Percentiles rank a stretch among this genome's conserved stretches.
phyloP scores from a whole-genome alignment of 2,888 invertebrate species.

The Silvanus unidentatus region DNA sequence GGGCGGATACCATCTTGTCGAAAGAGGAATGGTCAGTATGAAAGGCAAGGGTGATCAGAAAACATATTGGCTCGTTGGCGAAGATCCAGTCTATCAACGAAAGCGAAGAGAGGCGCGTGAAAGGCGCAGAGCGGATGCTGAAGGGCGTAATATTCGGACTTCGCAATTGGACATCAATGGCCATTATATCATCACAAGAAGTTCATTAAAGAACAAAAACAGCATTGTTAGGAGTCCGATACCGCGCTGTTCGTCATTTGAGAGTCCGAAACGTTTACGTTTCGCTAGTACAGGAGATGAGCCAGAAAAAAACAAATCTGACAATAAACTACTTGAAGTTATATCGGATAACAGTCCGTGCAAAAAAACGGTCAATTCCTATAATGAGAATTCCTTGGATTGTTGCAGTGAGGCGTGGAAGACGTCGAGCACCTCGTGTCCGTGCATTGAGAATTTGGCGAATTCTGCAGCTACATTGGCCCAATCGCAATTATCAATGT shows the following conservation, averaged over 20 bases:
- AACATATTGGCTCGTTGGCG: slow-evolving; percentile 79
- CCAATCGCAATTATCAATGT: slow-evolving; percentile 38
- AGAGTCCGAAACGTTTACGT: slow-evolving; percentile 76
- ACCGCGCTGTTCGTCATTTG: slow-evolving; percentile 70
- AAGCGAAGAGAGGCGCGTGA: slow-evolving; percentile 52
- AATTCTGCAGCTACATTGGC: slow-evolving; percentile 40
- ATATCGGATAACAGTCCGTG: slow-evolving; percentile 55
- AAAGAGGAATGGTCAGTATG: slow-evolving; percentile 72
- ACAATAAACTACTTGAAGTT: slow-evolving; percentile 49
- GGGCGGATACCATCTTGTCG: slow-evolving; percentile 69
- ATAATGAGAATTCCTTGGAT: slow-evolving; percentile 50
- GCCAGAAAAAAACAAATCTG: slow-evolving; percentile 39
- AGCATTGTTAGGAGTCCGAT: slow-evolving; percentile 51
- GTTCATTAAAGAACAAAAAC: slow-evolving; percentile 65
- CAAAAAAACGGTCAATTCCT: slow-evolving; percentile 48
- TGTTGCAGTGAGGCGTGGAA: slow-evolving; percentile 45
- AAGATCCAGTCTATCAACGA: slow-evolving; percentile 58
- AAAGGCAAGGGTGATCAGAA: slow-evolving; percentile 79
- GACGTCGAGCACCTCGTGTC: slow-evolving; percentile 62
- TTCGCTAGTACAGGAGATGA: slow-evolving; percentile 50
- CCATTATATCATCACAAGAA: slow-evolving; percentile 48
- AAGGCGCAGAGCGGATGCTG: slow-evolving; percentile 45
- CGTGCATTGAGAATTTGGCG: slow-evolving; percentile 60
- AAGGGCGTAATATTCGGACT: slow-evolving; percentile 31
- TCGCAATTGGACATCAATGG: slow-evolving; percentile 29